Conservation (phyloP, 2,797 vertebrate genomes). For the Oryzias dopingdopingensis region DNA sequence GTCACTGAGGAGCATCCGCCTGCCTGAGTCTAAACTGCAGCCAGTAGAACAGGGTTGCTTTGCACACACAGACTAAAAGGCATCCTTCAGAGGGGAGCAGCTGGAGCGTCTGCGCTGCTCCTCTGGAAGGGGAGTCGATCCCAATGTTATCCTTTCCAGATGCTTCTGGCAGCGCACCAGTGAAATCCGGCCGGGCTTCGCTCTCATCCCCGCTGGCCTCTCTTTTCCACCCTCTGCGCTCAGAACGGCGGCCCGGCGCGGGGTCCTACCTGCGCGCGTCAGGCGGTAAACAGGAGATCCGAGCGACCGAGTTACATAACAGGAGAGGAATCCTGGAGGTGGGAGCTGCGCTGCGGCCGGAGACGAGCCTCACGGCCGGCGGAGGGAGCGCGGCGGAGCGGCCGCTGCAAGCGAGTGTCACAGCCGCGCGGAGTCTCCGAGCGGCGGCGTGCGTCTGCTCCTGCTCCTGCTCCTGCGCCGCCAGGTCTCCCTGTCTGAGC, state of each 20-base stretch:
- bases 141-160: slow-evolving; percentile 73
- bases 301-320: slow-evolving; percentile 46
- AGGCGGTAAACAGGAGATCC: neutral
- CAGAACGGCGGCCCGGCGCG: slow-evolving; percentile 29
- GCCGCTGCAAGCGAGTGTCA: neutral
- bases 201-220: slow-evolving; percentile 63
- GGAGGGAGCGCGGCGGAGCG: slow-evolving; percentile 7
- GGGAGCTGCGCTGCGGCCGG: slow-evolving; percentile 14
- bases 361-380: slow-evolving; percentile 13
- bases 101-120: slow-evolving; percentile 29
- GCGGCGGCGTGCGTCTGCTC: slow-evolving; percentile 7
- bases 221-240: slow-evolving; percentile 51
- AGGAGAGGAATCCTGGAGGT: slow-evolving; percentile 21
- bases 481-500: slow-evolving; percentile 6
- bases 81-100: slow-evolving; percentile 14
- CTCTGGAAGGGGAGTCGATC: slow-evolving; percentile 54
- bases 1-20: slow-evolving; percentile 3
- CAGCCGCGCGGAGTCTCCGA: neutral
- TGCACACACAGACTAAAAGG: slow-evolving; percentile 17
- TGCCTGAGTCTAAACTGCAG: neutral
- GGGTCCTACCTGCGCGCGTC: slow-evolving; percentile 7
- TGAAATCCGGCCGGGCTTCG: slow-evolving; percentile 47
- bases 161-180: slow-evolving; percentile 68
- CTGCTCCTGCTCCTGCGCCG: slow-evolving; percentile 6
- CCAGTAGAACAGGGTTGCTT: neutral